These are phyloP conservation scores for Peromyscus maniculatus DNA, from an alignment of 2,113 vertebrate genomes.

Conservation along the genomic window DNA sequence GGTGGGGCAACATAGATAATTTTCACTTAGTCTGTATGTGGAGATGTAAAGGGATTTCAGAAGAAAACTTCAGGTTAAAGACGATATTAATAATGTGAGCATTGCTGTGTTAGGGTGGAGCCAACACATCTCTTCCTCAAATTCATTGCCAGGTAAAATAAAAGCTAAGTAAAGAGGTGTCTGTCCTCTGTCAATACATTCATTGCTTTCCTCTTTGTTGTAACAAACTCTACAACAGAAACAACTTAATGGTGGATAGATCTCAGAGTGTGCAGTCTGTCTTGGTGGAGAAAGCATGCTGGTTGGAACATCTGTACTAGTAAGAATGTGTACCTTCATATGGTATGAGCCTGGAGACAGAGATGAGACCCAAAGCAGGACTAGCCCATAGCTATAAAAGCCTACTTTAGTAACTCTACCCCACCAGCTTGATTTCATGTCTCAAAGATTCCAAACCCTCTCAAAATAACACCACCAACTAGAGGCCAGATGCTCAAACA, in stretches of 20 bases:
- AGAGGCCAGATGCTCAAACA: not conserved
- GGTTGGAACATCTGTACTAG: not conserved
- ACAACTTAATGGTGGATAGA: not conserved
- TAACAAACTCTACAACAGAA: not conserved
- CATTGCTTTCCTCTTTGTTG: not conserved
- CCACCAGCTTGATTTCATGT: not conserved
- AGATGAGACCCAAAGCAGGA: not conserved
- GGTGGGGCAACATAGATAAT: rapidly evolving
- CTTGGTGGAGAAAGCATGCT: not conserved
- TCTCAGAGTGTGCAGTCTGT: not conserved
- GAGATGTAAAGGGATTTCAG: not conserved
- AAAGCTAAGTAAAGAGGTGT: not conserved
- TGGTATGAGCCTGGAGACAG: not conserved
- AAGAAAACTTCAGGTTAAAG: not conserved
- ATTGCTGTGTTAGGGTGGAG: too few species aligned
- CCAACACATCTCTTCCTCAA: not conserved
- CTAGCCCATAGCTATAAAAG: not conserved
- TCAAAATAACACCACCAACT: not conserved
- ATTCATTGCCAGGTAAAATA: not conserved
- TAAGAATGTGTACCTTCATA: not conserved
- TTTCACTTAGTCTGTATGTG: not conserved
- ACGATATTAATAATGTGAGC: not conserved
- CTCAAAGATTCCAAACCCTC: not conserved
- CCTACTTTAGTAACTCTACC: not conserved
- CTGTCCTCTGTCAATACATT: not conserved